phyloP scores from a whole-genome alignment of 2,797 vertebrate species.

The Rhynchotus rufescens region DNA sequence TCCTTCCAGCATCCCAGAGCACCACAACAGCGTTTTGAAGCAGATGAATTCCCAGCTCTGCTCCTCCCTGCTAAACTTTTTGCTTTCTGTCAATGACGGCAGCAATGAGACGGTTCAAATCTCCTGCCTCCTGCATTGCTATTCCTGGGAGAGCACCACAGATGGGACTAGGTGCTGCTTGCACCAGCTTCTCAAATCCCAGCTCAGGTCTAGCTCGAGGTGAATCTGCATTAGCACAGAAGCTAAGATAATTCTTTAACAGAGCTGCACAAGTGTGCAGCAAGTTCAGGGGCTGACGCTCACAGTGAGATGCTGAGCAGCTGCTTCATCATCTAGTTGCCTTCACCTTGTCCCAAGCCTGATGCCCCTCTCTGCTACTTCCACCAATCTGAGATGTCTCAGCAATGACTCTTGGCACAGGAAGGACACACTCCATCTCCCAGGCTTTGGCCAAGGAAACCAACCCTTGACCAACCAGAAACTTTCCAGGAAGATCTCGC shows the following conservation, averaged over 20 bases:
- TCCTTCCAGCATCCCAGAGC: not conserved
- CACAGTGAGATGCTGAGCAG: not conserved
- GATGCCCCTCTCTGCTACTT: not conserved
- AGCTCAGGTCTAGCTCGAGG: not conserved
- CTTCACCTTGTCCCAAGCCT: not conserved
- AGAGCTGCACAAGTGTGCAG: not conserved
- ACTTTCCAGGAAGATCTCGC: not conserved
- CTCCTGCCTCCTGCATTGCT: accelerated
- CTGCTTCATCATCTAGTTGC: not conserved
- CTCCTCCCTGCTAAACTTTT: accelerated
- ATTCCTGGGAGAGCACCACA: accelerated
- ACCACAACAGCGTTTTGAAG: accelerated
- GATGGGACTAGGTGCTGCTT: not conserved
- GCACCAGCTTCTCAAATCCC: not conserved
- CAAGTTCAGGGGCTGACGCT: not conserved
- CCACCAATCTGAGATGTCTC: not conserved
- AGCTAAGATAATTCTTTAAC: not conserved
- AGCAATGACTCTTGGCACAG: not conserved
- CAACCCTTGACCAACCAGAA: accelerated
- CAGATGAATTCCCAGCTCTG: not conserved
- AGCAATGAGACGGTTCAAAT: not conserved
- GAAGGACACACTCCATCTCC: too few species aligned
- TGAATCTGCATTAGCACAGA: not conserved
- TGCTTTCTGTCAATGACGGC: not conserved
- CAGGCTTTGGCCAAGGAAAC: not conserved